Evolutionary conservation across 2,888 invertebrate genomes (phyloP).

Genomic region (Limnephilus lunatus): DNA sequence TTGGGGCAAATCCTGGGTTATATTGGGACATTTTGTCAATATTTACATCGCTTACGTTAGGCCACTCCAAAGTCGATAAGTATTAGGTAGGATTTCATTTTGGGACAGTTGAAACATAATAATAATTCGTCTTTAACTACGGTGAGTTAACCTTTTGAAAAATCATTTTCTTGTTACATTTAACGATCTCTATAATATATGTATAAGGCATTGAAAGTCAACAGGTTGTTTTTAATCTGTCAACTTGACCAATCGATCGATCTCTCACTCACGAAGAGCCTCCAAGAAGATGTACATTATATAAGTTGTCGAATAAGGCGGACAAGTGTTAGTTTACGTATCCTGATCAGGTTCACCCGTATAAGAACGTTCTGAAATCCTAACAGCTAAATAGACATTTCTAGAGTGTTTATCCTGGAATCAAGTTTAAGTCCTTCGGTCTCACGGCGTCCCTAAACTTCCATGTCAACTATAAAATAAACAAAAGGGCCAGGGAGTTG

Average conservation of each 20-base stretch:
- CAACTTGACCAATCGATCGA: neutral
- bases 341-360: slow-evolving; percentile 4
- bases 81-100: neutral
- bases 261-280: slow-evolving; percentile 1
- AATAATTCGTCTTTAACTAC: neutral
- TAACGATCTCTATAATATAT: neutral
- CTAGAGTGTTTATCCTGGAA: slow-evolving; percentile 62
- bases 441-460: slow-evolving; percentile 61
- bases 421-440: slow-evolving; percentile 60
- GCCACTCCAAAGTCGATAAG: neutral
- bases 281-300: neutral
- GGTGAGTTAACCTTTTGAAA: neutral
- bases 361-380: slow-evolving; percentile 31
- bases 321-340: neutral
- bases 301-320: neutral
- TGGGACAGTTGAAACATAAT: neutral
- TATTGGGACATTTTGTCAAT: neutral
- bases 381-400: slow-evolving; percentile 49
- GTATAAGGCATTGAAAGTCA: neutral
- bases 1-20: neutral
- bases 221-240: slow-evolving; percentile 27
- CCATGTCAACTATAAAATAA: slow-evolving; percentile 65
- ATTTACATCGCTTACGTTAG: neutral
- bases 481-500: slow-evolving; percentile 61
- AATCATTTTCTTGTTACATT: neutral